A percentile compares a stretch with the other conserved stretches of the same genome.
These are phyloP conservation scores for Hoplodrina blanda DNA, from an alignment of 2,888 invertebrate genomes.

Conservation along the genomic window DNA sequence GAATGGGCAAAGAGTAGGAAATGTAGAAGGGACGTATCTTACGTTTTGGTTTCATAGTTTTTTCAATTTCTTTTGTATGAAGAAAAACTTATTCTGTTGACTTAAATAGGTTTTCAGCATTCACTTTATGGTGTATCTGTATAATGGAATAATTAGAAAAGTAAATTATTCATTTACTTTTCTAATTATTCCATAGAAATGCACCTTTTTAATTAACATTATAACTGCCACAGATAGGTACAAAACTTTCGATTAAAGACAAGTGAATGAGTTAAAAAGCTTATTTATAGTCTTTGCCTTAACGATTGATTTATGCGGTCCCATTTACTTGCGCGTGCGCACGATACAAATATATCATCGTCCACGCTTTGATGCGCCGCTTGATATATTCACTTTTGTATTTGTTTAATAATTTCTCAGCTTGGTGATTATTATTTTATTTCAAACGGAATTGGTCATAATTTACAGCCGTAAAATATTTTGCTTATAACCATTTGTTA, in stretches of 20 bases:
- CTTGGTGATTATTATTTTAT: constrained; percentile 60
- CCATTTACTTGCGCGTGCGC: constrained; percentile 79
- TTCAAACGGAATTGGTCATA: constrained; percentile 57
- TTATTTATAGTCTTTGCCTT: constrained; percentile 68
- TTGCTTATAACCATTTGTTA: constrained; percentile 32
- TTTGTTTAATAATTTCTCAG: constrained; percentile 70
- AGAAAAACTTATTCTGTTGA: too few relatives aligned
- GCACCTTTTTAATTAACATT: too few relatives aligned
- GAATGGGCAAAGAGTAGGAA: constrained; percentile 62
- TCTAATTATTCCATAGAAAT: too few relatives aligned
- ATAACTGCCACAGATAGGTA: background rate
- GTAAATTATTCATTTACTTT: background rate
- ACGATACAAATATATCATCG: constrained; percentile 78
- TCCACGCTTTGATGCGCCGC: constrained; percentile 72
- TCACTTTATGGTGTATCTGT: too few relatives aligned
- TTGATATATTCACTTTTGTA: constrained; percentile 72
- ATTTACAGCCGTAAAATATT: constrained; percentile 54
- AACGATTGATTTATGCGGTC: constrained; percentile 76
- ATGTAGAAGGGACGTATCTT: constrained; percentile 11
- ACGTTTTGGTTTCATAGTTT: background rate
- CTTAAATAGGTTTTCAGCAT: too few relatives aligned
- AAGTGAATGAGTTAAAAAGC: background rate
- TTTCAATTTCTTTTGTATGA: background rate
- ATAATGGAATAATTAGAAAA: too few relatives aligned
- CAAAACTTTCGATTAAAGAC: background rate